Percentiles rank a stretch among this genome's conserved stretches.
phyloP scores from a whole-genome alignment of 2,797 vertebrate species.

The Acanthopagrus latus region DNA sequence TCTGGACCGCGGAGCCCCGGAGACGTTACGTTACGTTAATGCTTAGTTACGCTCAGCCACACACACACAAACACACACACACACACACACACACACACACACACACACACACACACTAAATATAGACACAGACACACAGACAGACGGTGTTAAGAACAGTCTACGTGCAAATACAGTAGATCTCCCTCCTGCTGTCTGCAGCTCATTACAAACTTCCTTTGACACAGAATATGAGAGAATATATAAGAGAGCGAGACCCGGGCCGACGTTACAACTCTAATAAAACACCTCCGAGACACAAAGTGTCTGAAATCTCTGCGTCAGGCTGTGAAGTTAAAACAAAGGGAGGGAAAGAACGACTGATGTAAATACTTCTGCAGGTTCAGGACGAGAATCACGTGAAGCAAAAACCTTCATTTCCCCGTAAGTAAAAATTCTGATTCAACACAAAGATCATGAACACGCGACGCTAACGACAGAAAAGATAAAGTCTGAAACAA shows the following conservation, averaged over 20 bases:
- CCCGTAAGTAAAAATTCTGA: too few relatives aligned
- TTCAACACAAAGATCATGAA: too few relatives aligned
- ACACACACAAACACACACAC: constrained; percentile 20
- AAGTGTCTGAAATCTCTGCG: constrained; percentile 14
- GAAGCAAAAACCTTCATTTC: background rate
- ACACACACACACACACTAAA: constrained; percentile 28
- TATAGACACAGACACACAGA: constrained; percentile 19
- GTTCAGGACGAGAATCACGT: background rate
- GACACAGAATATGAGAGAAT: constrained; percentile 84
- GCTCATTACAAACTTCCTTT: constrained; percentile 85
- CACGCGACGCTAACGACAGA: too few relatives aligned
- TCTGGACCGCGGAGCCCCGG: constrained; percentile 19
- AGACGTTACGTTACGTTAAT: constrained; percentile 36
- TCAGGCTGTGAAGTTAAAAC: constrained; percentile 30
- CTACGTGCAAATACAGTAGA: constrained; percentile 34
- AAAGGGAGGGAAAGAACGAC: background rate
- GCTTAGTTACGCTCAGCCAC: constrained; percentile 22
- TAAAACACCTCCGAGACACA: constrained; percentile 56
- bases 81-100: background rate
- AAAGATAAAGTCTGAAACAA: too few relatives aligned
- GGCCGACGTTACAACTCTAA: constrained; percentile 64
- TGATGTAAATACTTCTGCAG: background rate
- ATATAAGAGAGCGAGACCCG: constrained; percentile 66
- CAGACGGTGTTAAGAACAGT: constrained; percentile 3
- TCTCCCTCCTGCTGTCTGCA: constrained; percentile 30